Percentiles rank a stretch among this genome's conserved stretches.
Conservation (phyloP, 2,888 invertebrate species). For the Scaptomyza cyrtandrae region DNA sequence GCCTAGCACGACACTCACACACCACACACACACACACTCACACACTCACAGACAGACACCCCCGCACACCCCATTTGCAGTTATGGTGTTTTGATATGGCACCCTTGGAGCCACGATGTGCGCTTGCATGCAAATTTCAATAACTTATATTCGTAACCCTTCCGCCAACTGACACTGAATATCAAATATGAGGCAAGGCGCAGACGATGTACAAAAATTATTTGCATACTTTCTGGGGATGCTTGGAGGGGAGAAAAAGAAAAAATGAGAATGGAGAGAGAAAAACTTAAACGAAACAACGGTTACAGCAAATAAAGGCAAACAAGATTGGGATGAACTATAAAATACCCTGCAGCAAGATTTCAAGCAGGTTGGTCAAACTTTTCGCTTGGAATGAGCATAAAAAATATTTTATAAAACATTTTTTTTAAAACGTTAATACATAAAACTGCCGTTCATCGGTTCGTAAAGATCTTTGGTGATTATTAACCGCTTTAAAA, state of each 20-base stretch:
- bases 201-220: conserved; percentile 65
- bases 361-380: too few relatives aligned
- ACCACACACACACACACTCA: neutral
- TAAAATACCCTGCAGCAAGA: neutral
- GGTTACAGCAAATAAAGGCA: conserved; percentile 10
- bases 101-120: conserved; percentile 28
- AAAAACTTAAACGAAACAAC: conserved; percentile 33
- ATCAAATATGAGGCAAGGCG: conserved; percentile 73
- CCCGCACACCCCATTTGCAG: neutral
- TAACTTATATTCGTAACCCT: conserved; percentile 77
- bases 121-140: conserved; percentile 77
- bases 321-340: neutral
- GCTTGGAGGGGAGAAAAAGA: conserved; percentile 45
- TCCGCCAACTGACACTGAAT: conserved; percentile 77
- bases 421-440: too few relatives aligned
- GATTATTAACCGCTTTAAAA: too few relatives aligned
- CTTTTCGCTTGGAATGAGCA: too few relatives aligned
- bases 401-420: too few relatives aligned
- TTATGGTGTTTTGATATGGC: neutral
- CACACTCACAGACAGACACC: neutral
- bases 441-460: too few relatives aligned
- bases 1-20: conserved; percentile 13
- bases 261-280: neutral
- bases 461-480: too few relatives aligned
- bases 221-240: conserved; percentile 79